These are phyloP conservation scores for Prenolepis imparis DNA, from an alignment of 2,888 invertebrate genomes.

Conservation along the genomic window DNA sequence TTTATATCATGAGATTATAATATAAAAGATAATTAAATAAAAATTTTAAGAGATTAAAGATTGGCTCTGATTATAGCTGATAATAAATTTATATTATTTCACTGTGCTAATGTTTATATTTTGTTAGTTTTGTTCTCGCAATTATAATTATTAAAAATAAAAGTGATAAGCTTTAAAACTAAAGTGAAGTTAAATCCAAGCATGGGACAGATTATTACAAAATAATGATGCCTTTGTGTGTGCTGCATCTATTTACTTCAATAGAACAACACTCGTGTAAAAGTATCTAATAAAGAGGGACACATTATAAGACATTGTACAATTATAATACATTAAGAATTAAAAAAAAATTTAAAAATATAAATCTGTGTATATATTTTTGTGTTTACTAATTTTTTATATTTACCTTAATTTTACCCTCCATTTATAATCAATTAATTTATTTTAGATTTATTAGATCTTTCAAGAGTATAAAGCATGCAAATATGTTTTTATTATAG, in stretches of 20 bases:
- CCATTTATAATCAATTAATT: not conserved
- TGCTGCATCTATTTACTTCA: constrained; percentile 25
- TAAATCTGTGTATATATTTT: not conserved
- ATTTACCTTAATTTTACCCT: not conserved
- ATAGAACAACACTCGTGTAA: constrained; percentile 6
- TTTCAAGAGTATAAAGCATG: not conserved
- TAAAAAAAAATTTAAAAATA: not conserved
- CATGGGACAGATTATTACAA: not conserved
- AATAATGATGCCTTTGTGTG: constrained; percentile 33
- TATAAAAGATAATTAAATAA: not conserved
- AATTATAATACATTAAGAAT: constrained; percentile 38
- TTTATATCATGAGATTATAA: constrained; percentile 23
- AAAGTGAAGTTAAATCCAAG: not conserved
- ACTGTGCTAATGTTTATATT: not conserved
- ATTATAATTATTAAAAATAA: constrained; percentile 7
- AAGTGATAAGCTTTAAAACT: not conserved
- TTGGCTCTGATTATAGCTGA: not conserved
- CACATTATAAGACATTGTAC: constrained; percentile 18
- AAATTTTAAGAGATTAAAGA: constrained; percentile 1
- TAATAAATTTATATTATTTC: constrained; percentile 3
- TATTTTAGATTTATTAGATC: not conserved
- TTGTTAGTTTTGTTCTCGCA: not conserved
- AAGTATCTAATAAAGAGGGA: not conserved
- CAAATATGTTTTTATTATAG: not conserved
- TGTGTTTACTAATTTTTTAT: not conserved